Base-by-base conservation (phyloP, 2,888 invertebrate species). In the Patella caerulea region DNA sequence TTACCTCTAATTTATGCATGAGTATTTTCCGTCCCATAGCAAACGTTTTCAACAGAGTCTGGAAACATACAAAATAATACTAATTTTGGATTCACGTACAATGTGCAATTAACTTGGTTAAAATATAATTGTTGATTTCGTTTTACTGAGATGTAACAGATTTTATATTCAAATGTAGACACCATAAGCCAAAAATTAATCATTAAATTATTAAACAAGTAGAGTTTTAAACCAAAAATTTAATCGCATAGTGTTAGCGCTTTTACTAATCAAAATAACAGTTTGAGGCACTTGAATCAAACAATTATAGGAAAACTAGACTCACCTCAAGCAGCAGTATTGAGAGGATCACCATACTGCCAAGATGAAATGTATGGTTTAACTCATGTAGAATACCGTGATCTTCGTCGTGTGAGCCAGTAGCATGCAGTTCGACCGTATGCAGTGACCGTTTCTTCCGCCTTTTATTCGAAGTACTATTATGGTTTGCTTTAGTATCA, bases 291-390 rank as follows among this genome's bases (percentile, higher is more conserved):
- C 45, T 7, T 1, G 45, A 45, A 45, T 45, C 7, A 45, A 45
- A 65, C 19, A 73, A 5, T 5, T 17, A 19, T 54, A n/a, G 59
- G 15, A 29, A 55, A 12, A 71, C 45, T 45, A 45, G 45, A 77
- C 81, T 56, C 78, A 88, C 88, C 87, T 88, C 88, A 59, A 86
- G 55, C 14, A 88, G 78, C 24, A 89, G 82, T 15, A 85, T 73
- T 1, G 88, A 88, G n/a, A 88, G 76, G 52, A 89, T 86, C 12
- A 83, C 85, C 85, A 88, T 82, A 56, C 88, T 87, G 0, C 85
- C 87, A 9, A 89, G 82, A 73, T 88, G 89, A 70, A 87, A 89
- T 24, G 83, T 79, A 74, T 89, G 88, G 0, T 88, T 88, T 52
- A 89, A 81, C 29, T 87, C 86, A 54, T 87, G 81, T 53, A 87